A percentile compares a stretch with the other conserved stretches of the same genome.
These are phyloP conservation scores for Brenthis ino DNA, from an alignment of 2,888 invertebrate genomes.

Conservation along the genomic window DNA sequence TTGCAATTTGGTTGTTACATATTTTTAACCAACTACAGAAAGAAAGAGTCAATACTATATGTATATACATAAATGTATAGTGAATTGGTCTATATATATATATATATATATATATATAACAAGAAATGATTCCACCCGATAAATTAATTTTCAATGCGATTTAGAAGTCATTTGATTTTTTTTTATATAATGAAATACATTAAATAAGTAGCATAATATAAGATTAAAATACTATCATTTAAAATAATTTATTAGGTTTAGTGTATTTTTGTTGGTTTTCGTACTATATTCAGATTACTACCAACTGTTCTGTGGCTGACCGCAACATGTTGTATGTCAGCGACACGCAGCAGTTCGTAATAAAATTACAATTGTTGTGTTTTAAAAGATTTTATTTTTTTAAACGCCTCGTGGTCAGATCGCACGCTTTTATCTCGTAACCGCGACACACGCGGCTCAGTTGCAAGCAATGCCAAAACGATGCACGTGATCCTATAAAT, in stretches of 20 bases:
- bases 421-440: slow-evolving; percentile 4
- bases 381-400: slow-evolving; percentile 25
- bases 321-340: slow-evolving; percentile 27
- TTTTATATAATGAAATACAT: too few relatives aligned
- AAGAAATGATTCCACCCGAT: too few relatives aligned
- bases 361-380: neutral
- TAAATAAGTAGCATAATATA: too few relatives aligned
- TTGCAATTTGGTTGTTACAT: too few relatives aligned
- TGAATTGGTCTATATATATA: too few relatives aligned
- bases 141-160: too few relatives aligned
- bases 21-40: too few relatives aligned
- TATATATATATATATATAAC: too few relatives aligned
- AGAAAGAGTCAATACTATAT: too few relatives aligned
- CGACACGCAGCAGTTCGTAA: slow-evolving; percentile 15
- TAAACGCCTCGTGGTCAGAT: neutral
- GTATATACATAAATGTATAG: too few relatives aligned
- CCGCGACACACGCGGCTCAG: slow-evolving; percentile 1
- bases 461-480: slow-evolving; percentile 6
- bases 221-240: too few relatives aligned
- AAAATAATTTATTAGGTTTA: neutral
- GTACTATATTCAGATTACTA: slow-evolving; percentile 25
- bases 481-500: neutral
- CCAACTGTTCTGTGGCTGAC: slow-evolving; percentile 27
- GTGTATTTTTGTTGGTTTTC: slow-evolving; percentile 11
- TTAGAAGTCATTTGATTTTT: too few relatives aligned